Evolutionary conservation across 2,888 invertebrate species (phyloP), one percentile per base, ranked within the genome.

Genomic region (Patella depressa): DNA sequence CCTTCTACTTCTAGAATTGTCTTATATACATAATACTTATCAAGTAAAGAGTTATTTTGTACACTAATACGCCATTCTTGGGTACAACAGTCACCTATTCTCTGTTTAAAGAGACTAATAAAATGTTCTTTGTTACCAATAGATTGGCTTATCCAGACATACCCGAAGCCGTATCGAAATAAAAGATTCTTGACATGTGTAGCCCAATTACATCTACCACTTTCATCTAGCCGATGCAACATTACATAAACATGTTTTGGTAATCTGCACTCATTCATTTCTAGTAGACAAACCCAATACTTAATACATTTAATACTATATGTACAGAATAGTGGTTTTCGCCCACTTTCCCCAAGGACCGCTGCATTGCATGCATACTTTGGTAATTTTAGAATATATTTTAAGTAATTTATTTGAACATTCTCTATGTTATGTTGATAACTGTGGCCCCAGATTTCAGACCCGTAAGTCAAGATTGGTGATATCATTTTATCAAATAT

Each of bases 361-460:
- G 19, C 74, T 29, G 29, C 29, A 11, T 74, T 74, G 15, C 57
- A 24, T 57, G 74, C 65, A 2, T 65, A 24, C n/a, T 14, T 65
- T 11, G 65, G 65, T 2, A 65, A 65, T 65, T 65, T 65, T 15
- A 59, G 12, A 17, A 59, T 17, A 15, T 19, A 59, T n/a, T 65
- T 65, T 9, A 45, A 29, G n/a, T 17, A 74, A 29, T 24, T 74
- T 3, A 57, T 57, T 17, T 74, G 74, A 14, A 74, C 59, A 15
- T 45, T 7, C 59, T 65, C 74, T 1, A 74, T 74, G 2, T 24
- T 29, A 19, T 59, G 12, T n/a, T 55, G 59, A 17, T 5, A 34
- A 12, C 59, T 17, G 29, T 59, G 59, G 55, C 74, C 57, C 65
- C 45, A 74, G 9, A 74, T 74, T 57, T 74, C 74, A 9, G 74